These are phyloP conservation scores for Dendrolimus punctatus DNA, from an alignment of 1,140 invertebrate species.

Conservation along the genomic window DNA sequence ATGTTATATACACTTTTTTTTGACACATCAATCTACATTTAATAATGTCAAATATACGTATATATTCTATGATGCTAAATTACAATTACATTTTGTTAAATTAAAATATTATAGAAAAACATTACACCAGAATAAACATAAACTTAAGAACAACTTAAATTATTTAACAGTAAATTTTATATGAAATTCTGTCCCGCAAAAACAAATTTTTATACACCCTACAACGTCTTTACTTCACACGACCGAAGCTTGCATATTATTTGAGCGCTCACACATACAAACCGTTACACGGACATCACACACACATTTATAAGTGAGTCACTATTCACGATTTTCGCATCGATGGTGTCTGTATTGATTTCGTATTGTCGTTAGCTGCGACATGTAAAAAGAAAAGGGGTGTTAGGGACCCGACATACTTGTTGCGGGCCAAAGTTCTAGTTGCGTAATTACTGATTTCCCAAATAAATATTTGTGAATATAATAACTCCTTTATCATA, in stretches of 20 bases:
- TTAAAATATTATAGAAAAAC: too few relatives aligned
- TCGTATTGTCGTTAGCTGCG: slow-evolving; percentile 69
- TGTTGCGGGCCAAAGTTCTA: background rate
- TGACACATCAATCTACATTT: too few relatives aligned
- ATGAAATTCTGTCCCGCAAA: background rate
- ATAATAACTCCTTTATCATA: too few relatives aligned
- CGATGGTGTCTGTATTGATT: slow-evolving; percentile 70
- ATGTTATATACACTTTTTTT: too few relatives aligned
- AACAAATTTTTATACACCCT: slow-evolving; percentile 31
- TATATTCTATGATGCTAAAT: background rate
- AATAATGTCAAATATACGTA: background rate
- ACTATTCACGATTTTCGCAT: slow-evolving; percentile 68
- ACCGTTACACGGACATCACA: background rate
- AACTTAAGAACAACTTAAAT: background rate
- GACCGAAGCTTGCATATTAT: slow-evolving; percentile 61
- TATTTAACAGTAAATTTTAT: background rate
- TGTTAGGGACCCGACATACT: slow-evolving; percentile 38
- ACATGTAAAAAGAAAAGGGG: slow-evolving; percentile 67
- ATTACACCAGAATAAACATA: slow-evolving; percentile 2
- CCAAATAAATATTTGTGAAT: too few relatives aligned
- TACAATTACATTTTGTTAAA: too few relatives aligned
- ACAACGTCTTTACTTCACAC: slow-evolving; percentile 48
- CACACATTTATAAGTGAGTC: slow-evolving; percentile 39
- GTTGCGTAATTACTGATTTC: background rate
- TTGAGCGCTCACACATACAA: slow-evolving; percentile 37